Base-by-base conservation (phyloP, 2,797 vertebrate genomes). In the Mormyrus proboscirostris region DNA sequence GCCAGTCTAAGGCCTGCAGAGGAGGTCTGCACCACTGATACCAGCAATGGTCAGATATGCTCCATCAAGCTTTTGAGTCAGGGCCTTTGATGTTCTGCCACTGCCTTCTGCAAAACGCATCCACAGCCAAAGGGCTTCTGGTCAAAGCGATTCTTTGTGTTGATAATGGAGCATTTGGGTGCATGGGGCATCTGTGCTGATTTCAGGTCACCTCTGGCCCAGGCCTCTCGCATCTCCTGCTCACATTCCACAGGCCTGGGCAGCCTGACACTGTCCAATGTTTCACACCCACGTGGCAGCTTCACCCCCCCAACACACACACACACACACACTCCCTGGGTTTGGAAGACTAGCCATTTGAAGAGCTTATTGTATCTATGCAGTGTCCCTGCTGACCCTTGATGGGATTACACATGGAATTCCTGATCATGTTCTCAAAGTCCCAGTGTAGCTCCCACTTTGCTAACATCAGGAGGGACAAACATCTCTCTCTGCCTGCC, bases 111-210 rank as follows among this genome's bases (percentile, higher is more conserved):
- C 19, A 82, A 93, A 88, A 92, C 84, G 49, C 50, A 88, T 57
- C 53, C 92, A 47, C 92, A 90, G 76, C 90, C 88, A 91, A 76
- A 53, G 91, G 83, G 86, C 88, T 0, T 38, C 41, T 14, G 59
- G 92, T 91, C 94, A 93, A 96, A 94, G 91, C 90, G 88, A 38
- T 90, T 92, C 95, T 96, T 95, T 96, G 95, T 96, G 33, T 79
- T 44, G 41, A 44, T 79, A 79, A 51, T 50, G 41, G 82, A n/a
- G 9, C 6, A 22, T n/a, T 83, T 49, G 79, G 19, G 79, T 1
- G 44, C 90, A 90, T 65, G 90, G 76, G 92, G 90, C 89, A 92
- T 92, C 89, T 90, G 91, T 92, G 93, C 89, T 91, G 91, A 92
- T 91, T 89, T 44, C 90, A 93, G 82, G 90, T 90, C 89, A 89